phyloP scores from a whole-genome alignment of 2,113 vertebrate species.

The Australoheros scitulus region DNA sequence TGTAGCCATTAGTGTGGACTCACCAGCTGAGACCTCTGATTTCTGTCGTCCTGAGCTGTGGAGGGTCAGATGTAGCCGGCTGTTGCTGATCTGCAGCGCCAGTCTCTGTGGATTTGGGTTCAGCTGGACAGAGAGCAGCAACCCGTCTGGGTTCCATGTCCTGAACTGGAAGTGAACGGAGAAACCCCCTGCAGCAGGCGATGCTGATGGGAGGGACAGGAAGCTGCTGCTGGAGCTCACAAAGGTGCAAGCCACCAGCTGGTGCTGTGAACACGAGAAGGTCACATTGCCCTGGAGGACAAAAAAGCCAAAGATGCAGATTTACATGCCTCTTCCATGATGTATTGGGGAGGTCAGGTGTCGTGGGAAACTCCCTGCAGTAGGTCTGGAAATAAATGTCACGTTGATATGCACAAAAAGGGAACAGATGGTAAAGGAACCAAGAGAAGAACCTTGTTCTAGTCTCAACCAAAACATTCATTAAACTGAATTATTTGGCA shows the following conservation, averaged over 20 bases:
- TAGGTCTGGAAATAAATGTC: conserved; percentile 36
- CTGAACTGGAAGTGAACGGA: conserved; percentile 93
- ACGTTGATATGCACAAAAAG: neutral
- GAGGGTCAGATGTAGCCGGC: conserved; percentile 83
- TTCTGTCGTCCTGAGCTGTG: conserved; percentile 77
- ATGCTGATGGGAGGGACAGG: conserved; percentile 86
- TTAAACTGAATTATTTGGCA: neutral
- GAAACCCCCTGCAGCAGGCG: conserved; percentile 73
- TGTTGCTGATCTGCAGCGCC: conserved; percentile 82
- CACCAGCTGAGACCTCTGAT: conserved; percentile 86
- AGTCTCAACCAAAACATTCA: conserved; percentile 3
- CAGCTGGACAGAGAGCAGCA: conserved; percentile 85
- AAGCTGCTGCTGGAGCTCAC: conserved; percentile 86
- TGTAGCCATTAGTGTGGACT: conserved; percentile 28
- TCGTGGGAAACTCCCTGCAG: conserved; percentile 7
- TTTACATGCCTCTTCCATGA: conserved; percentile 23
- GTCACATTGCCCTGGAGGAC: conserved; percentile 92
- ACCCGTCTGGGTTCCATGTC: conserved; percentile 92
- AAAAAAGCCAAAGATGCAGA: conserved; percentile 22
- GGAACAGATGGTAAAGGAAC: conserved; percentile 34
- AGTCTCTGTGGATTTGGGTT: conserved; percentile 83
- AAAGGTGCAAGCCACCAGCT: conserved; percentile 91
- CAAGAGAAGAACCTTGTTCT: neutral
- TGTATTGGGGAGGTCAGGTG: neutral
- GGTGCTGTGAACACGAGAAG: conserved; percentile 92